Evolutionary conservation across 2,888 invertebrate species (phyloP), one percentile per base, ranked within the genome.

Genomic region (Fragum whitleyi): DNA sequence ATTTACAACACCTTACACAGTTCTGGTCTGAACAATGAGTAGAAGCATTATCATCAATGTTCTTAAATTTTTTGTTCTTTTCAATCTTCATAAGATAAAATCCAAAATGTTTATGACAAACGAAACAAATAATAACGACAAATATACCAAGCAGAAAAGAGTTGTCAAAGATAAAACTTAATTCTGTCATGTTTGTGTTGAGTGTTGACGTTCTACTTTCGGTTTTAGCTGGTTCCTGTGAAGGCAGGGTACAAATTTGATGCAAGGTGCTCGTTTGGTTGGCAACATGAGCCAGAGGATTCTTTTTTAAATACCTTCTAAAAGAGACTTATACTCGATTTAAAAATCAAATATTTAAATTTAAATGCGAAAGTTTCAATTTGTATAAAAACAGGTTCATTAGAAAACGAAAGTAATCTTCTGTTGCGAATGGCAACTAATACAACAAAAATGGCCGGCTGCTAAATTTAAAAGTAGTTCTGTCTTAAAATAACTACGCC

Each of bases 1-100:
- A 89, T 59, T 78, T 86, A 29, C 80, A 74, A 65, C 91, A 91
- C 29, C 91, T 77, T 1, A 90, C 90, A 84, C 91, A 91, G 29
- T 86, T 86, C 47, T 84, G 78, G 57, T 87, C 87, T 57, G 69
- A 77, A 72, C 91, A 91, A 21, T 73, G 65, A 42, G 42, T 65
- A 21, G 42, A 23, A 26, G 14, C 19, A 47, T 47, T 47, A 47
- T n/a, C n/a, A 47, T 2, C n/a, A 14, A 47, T 47, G n/a, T 47
- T 47, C 47, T 47, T 14, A 19, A 19, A 7, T 1, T n/a, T 62
- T 11, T 32, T 16, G 57, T 11, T 39, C n/a, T 62, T 21, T 5
- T 62, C 42, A 51, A 67, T 61, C 21, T 57, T 68, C 47, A 82
- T 69, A 29, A 82, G 53, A 2, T 75, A 32, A 28, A 79, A 26